These are phyloP conservation scores for Odontomachus brunneus DNA, from an alignment of 1,140 invertebrate genomes.

Conservation along the genomic window DNA sequence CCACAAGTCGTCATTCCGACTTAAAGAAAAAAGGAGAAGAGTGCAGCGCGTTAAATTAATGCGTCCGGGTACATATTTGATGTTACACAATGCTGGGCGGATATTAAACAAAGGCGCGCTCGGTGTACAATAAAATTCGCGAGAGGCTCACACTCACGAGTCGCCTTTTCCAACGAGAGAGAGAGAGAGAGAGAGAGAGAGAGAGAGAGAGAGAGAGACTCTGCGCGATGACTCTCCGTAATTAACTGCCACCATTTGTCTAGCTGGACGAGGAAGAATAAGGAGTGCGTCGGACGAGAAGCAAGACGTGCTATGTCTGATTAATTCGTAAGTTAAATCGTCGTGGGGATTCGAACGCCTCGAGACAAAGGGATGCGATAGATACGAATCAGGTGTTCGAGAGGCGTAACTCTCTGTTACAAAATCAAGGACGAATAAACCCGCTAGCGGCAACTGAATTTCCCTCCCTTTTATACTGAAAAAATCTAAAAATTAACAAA, in stretches of 20 bases:
- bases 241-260: conserved; percentile 65
- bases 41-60: conserved; percentile 40
- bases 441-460: background rate
- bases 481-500: no score
- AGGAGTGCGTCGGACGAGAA: conserved; percentile 31
- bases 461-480: no score
- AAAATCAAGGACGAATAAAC: background rate
- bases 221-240: conserved; percentile 32
- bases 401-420: background rate
- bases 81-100: conserved; percentile 1
- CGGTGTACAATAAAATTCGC: conserved; percentile 39
- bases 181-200: conserved; percentile 15
- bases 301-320: conserved; percentile 45
- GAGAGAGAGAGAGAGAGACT: conserved; percentile 7
- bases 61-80: conserved; percentile 14
- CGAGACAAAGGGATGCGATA: conserved; percentile 66
- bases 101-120: conserved; percentile 46
- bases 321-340: conserved; percentile 67
- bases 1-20: background rate
- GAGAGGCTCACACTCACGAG: background rate
- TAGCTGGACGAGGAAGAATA: conserved; percentile 57
- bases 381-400: conserved; percentile 55
- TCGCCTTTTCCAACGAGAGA: conserved; percentile 16
- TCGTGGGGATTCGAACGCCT: conserved; percentile 46
- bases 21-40: background rate